Percentiles rank a stretch among this genome's conserved stretches.
Conservation (phyloP, 2,797 vertebrate genomes). For the Pelobates cultripes region DNA sequence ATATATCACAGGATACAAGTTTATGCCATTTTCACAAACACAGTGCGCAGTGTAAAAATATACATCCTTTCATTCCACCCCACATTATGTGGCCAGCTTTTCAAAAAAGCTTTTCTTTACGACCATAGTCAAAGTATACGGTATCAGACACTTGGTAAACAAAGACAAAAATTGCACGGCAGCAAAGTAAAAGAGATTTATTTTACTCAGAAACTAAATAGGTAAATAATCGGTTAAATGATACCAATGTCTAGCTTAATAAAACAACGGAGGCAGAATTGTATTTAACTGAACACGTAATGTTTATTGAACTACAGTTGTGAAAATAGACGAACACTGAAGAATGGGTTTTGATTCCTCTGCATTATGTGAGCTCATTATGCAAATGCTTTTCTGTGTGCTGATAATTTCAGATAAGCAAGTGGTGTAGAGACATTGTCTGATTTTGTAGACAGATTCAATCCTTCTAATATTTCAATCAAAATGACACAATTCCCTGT, state of each 20-base stretch:
- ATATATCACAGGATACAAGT: no score
- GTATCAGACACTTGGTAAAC: no score
- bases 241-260: background rate
- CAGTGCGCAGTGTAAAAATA: no score
- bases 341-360: background rate
- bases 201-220: background rate
- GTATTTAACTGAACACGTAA: background rate
- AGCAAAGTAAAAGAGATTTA: background rate
- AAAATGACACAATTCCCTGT: slow-evolving; percentile 45
- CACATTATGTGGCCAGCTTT: no score
- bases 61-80: no score
- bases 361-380: slow-evolving; percentile 35
- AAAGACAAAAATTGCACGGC: no score
- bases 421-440: background rate
- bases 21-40: no score
- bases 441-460: slow-evolving; percentile 26
- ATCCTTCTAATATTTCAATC: slow-evolving; percentile 42
- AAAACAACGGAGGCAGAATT: background rate
- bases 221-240: background rate
- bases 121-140: no score
- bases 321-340: background rate
- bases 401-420: slow-evolving; percentile 16
- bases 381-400: slow-evolving; percentile 10
- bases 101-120: no score
- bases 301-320: background rate